Evolutionary conservation across 92 coral and sea anemone species (phyloP), one percentile per base, ranked within the genome.

Genomic region (Heliopora coerulea): DNA sequence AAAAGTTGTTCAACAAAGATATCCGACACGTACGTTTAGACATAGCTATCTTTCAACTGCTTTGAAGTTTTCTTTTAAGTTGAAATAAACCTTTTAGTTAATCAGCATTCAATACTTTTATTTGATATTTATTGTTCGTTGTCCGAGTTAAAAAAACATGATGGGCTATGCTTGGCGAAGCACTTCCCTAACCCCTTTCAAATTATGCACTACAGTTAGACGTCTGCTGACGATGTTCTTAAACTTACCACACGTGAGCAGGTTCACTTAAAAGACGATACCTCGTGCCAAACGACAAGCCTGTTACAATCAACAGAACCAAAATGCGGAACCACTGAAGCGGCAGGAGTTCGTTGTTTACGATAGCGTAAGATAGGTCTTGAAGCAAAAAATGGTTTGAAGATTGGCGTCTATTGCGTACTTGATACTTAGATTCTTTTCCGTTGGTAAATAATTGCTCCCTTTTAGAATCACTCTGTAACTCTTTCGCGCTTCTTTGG

Each of bases 201-300:
- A 54, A 0, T 10, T 54, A 10, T 19, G 1, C 11, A 11, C 60
- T 10, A 37, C 4, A 37, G 42, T 37, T 37, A 24, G 3, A 21
- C 15, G 37, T n/a, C 29, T 2, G 24, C 33, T 2, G 8, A 15
- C 23, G n/a, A 3, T 33, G 19, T 65, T 23, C 14, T 26, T 29
- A 35, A 49, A 74, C 87, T 78, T 63, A 83, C 87, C 87, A 83
- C 18, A 83, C 66, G 11, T 68, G 78, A 17, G 24, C 11, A 5
- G 87, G 87, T 0, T 58, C 75, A 30, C 28, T 14, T 0, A 83
- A 49, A 14, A 40, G 68, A 62, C 69, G 70, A 68, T 68, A 79
- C 60, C 87, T 78, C 0, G 87, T 78, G 21, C 35, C 59, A 34
- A 78, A 48, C 21, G 87, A 49, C 37, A 83, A 34, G 12, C 59